A percentile compares a stretch with the other conserved stretches of the same genome.
Evolutionary conservation across 2,888 invertebrate species (phyloP).

Genomic region (Lathronympha strigana): DNA sequence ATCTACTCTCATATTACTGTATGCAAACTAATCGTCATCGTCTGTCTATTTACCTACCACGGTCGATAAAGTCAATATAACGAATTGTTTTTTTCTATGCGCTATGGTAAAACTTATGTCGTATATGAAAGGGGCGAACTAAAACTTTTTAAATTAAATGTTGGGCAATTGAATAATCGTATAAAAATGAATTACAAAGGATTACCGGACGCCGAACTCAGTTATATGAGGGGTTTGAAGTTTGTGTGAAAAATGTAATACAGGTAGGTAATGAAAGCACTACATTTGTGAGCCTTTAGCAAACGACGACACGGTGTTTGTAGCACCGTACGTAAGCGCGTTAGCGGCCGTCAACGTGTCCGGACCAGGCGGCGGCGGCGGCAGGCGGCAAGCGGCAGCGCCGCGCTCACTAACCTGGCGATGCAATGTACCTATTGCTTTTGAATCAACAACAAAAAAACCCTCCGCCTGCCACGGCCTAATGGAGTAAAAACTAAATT

Average conservation of each 20-base stretch:
- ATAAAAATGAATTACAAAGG: conserved; percentile 22
- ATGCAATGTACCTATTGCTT: conserved; percentile 28
- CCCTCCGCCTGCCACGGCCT: background rate
- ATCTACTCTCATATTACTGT: conserved; percentile 22
- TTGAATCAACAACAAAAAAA: conserved; percentile 27
- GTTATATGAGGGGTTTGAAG: background rate
- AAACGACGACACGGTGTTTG: conserved; percentile 19
- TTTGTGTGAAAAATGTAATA: conserved; percentile 15
- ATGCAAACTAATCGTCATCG: conserved; percentile 4
- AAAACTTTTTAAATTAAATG: too few species aligned
- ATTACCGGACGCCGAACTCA: conserved; percentile 4
- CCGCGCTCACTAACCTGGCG: conserved; percentile 9
- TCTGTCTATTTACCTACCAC: background rate
- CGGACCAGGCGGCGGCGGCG: background rate
- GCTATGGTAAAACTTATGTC: background rate
- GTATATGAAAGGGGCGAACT: background rate
- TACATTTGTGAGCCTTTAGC: conserved; percentile 20
- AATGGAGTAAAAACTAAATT: conserved; percentile 19
- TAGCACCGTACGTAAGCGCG: conserved; percentile 15
- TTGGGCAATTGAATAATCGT: background rate
- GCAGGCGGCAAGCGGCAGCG: too few species aligned
- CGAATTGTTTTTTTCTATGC: background rate
- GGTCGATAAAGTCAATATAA: background rate
- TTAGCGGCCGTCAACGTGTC: conserved; percentile 9
- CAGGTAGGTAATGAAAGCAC: conserved; percentile 18